Percentiles rank a stretch among this genome's conserved stretches.
phyloP scores from a whole-genome alignment of 2,113 vertebrate genomes.

The Talpa occidentalis region DNA sequence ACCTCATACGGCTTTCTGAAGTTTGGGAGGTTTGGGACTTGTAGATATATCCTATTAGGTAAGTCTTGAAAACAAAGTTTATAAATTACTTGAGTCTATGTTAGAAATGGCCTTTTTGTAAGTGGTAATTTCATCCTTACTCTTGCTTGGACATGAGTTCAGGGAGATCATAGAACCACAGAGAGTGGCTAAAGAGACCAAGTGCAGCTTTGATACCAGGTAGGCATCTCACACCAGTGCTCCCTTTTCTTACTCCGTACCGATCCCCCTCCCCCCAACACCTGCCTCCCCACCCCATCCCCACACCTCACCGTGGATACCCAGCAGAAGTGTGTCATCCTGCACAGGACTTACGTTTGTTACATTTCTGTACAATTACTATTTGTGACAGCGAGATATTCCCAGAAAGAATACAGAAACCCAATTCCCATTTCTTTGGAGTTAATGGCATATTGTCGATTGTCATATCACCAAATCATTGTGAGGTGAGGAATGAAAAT shows the following conservation, averaged over 20 bases:
- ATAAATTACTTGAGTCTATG: not conserved
- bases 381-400: constrained; percentile 4
- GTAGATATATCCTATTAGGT: not conserved
- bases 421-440: not conserved
- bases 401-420: constrained; percentile 24
- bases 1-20: not conserved
- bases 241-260: accelerated
- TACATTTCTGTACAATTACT: not conserved
- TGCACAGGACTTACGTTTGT: not conserved
- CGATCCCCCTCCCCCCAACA: too few species aligned
- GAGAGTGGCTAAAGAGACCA: not conserved
- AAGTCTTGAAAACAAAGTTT: not conserved
- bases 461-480: not conserved
- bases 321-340: not conserved
- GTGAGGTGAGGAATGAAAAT: not conserved
- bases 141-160: not conserved
- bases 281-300: not conserved
- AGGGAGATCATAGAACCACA: not conserved
- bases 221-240: not conserved
- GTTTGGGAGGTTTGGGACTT: not conserved
- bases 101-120: not conserved
- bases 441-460: not conserved
- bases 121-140: constrained; percentile 1
- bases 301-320: not conserved
- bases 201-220: not conserved